Base-by-base conservation (phyloP, 37 sponge, comb jelly and placozoan genomes). In the Diacarnus erythraeanus region DNA sequence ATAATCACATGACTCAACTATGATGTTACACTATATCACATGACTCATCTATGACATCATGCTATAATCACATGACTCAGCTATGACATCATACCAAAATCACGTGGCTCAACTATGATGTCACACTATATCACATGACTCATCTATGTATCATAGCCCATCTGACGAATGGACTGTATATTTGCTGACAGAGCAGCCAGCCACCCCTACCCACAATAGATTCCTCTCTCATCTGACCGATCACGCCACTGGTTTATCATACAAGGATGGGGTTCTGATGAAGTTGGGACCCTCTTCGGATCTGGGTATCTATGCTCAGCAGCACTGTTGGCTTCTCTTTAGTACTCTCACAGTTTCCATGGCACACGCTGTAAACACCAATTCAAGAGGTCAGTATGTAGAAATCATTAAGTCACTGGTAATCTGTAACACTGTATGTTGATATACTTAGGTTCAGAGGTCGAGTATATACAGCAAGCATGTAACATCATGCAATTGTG, bases 101-200 rank as follows among this genome's bases (percentile, higher is more conserved):
- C 10, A 21, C 15, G 77, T 47, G 42, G 33, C 18, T 5, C 34
- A 29, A 17, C 29, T 43, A 41, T 68, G 38, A 27, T 9, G 8
- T 35, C 18, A 35, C 22, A 36, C 70, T 63, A 23, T 6, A 63
- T 15, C 64, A 30, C 30, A n/a, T n/a, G n/a, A n/a, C n/a, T n/a
- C n/a, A n/a, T n/a, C n/a, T n/a, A n/a, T 38, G 25, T 25, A 18
- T 5, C 36, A 26, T 71, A 87, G 87, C 35, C 39, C 17, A 30
- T 37, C 20, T 25, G 93, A 88, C 43, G 67, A 66, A n/a, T 92
- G 93, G 93, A 74, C 79, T 0, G 57, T 88, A 0, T 92, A 75
- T 56, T 63, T 68, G 30, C 57, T 88, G 43, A 81, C 77, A 22
- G 82, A 84, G 67, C 63, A 79, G 4, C 80, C 88, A 26, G 43